Evolutionary conservation across 2,888 invertebrate species (phyloP), one percentile per base, ranked within the genome.

Genomic region (Dendrolimus houi): DNA sequence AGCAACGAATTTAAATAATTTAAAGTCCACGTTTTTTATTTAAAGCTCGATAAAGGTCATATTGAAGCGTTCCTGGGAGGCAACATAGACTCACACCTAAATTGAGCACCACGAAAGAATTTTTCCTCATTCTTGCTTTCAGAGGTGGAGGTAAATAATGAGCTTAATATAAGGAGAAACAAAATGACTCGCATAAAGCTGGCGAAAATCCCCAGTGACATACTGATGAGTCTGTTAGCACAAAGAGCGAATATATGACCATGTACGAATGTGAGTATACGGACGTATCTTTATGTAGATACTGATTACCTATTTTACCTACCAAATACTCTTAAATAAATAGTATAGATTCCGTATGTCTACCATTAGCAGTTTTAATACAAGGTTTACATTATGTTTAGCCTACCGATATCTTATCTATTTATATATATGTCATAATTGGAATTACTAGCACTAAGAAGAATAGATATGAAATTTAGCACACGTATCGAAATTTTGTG

Each of bases 201-300:
- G 55, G 55, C 57, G 57, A 41, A 62, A 67, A 64, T 64, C 63
- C 62, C 58, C 54, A 61, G 59, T 62, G 62, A 62, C 56, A 58
- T 57, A 63, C 57, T 54, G 58, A 61, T 58, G 55, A 47, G 54
- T 62, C 55, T 56, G 55, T 54, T 29, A 17, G 13, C 53, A 56
- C 55, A 40, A 56, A 59, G 56, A 47, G 12, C 12, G 47, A 47
- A 47, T 12, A 47, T 12, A 9, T 12, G 47, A 47, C 2, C 9
- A 47, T 47, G 12, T 47, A 12, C 47, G 47, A 29, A 3, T 29
- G 29, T 3, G 3, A 3, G 29, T 29, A 6, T 29, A 29, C 29
- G 6, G 6, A 29, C 29, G 29, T 29, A 29, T 29, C 29, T 29
- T 17, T 17, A 17, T 29, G 29, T 3, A 29, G 3, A 29, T 29